Conservation (phyloP, 2,888 invertebrate genomes). For the Neoitamus cyanurus region DNA sequence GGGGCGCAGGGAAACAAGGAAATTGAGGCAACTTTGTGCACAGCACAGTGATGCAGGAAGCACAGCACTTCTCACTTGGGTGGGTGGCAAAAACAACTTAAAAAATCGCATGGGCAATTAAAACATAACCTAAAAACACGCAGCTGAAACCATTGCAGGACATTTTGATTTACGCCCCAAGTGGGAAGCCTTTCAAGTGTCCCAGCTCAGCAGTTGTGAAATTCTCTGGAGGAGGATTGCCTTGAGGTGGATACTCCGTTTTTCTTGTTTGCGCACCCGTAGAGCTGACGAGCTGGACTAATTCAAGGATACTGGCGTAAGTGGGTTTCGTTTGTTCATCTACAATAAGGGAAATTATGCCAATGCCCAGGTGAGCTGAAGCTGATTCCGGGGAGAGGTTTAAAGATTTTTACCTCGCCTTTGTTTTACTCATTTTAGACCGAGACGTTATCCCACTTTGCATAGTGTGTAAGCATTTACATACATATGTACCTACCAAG, state of each 20-base stretch:
- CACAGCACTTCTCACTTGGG: constrained; percentile 32
- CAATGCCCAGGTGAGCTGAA: neutral
- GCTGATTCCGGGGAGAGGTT: neutral
- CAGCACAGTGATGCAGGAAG: neutral
- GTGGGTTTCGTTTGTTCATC: neutral
- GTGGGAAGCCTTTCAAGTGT: constrained; percentile 41
- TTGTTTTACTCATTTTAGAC: neutral
- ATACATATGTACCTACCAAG: too few relatives aligned
- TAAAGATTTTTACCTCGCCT: neutral
- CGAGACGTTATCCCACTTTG: neutral
- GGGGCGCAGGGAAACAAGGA: neutral
- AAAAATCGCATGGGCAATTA: constrained; percentile 61
- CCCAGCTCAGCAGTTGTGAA: constrained; percentile 4
- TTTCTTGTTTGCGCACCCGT: neutral
- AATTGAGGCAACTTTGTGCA: constrained; percentile 4
- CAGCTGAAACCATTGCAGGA: constrained; percentile 42
- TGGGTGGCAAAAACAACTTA: constrained; percentile 28
- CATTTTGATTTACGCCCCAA: constrained; percentile 47
- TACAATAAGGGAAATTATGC: neutral
- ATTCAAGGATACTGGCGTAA: neutral
- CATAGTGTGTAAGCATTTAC: too few relatives aligned
- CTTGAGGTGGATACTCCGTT: neutral
- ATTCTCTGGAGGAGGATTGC: neutral
- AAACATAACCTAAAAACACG: constrained; percentile 65
- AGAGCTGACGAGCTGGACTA: neutral